phyloP scores from a whole-genome alignment of 2,888 invertebrate species.

The Acleris holmiana region DNA sequence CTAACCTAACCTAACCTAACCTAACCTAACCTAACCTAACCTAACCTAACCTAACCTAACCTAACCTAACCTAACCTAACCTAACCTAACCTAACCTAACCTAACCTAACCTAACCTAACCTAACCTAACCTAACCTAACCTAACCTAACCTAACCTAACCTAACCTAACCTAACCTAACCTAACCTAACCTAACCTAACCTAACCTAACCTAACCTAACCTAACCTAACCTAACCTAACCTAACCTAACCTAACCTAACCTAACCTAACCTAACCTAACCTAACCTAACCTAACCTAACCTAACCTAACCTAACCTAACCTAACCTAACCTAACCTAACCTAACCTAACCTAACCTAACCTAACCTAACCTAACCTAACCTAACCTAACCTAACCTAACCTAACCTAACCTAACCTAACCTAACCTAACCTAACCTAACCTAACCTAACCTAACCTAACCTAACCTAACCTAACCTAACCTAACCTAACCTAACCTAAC shows the following conservation, averaged over 20 bases:
- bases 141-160: slow-evolving; percentile 20
- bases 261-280: slow-evolving; percentile 20
- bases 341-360: slow-evolving; percentile 36
- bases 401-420: slow-evolving; percentile 13
- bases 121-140: slow-evolving; percentile 20
- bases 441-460: slow-evolving; percentile 20
- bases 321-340: slow-evolving; percentile 26
- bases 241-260: slow-evolving; percentile 20
- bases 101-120: slow-evolving; percentile 20
- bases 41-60: slow-evolving; percentile 19
- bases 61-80: slow-evolving; percentile 20
- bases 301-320: slow-evolving; percentile 20
- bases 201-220: slow-evolving; percentile 20
- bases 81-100: slow-evolving; percentile 20
- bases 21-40: slow-evolving; percentile 20
- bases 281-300: slow-evolving; percentile 20
- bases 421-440: slow-evolving; percentile 19
- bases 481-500: slow-evolving; percentile 20
- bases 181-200: slow-evolving; percentile 20
- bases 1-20: slow-evolving; percentile 20
- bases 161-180: slow-evolving; percentile 20
- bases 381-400: slow-evolving; percentile 13
- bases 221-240: slow-evolving; percentile 20
- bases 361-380: slow-evolving; percentile 26
- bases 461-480: slow-evolving; percentile 20